These are phyloP conservation scores for Augochlora pura DNA, from an alignment of 1,140 invertebrate species.

Conservation along the genomic window DNA sequence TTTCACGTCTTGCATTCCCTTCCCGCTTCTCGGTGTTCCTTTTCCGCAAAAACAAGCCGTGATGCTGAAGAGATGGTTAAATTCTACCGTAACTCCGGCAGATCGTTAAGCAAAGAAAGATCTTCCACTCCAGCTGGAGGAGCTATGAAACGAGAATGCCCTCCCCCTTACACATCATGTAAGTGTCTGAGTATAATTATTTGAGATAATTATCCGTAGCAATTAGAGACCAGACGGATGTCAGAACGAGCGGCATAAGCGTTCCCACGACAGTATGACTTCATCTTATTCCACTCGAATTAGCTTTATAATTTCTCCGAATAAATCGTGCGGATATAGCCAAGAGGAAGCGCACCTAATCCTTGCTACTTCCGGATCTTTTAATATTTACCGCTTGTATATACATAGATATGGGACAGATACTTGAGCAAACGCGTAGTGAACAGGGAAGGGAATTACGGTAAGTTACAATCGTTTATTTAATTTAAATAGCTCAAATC, in stretches of 20 bases:
- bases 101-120: slow-evolving; percentile 44
- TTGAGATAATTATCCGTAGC: slow-evolving; percentile 48
- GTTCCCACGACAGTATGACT: neutral
- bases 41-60: neutral
- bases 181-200: slow-evolving; percentile 43
- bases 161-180: neutral
- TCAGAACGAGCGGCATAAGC: neutral
- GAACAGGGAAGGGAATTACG: no score
- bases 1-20: slow-evolving; percentile 9
- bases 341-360: neutral
- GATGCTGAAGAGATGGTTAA: slow-evolving; percentile 4
- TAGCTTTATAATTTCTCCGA: neutral
- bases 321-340: no score
- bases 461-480: no score
- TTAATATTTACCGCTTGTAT: no score
- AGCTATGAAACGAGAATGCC: slow-evolving; percentile 47
- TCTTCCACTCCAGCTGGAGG: slow-evolving; percentile 20
- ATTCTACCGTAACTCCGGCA: slow-evolving; percentile 27
- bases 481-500: no score
- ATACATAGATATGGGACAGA: no score
- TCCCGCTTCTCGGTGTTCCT: neutral
- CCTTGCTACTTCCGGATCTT: no score
- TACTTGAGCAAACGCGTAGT: no score
- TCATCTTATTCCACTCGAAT: neutral
- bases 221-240: slow-evolving; percentile 26